A percentile compares a stretch with the other conserved stretches of the same genome.
phyloP scores from a whole-genome alignment of 2,888 invertebrate species.

The Prenolepis imparis region DNA sequence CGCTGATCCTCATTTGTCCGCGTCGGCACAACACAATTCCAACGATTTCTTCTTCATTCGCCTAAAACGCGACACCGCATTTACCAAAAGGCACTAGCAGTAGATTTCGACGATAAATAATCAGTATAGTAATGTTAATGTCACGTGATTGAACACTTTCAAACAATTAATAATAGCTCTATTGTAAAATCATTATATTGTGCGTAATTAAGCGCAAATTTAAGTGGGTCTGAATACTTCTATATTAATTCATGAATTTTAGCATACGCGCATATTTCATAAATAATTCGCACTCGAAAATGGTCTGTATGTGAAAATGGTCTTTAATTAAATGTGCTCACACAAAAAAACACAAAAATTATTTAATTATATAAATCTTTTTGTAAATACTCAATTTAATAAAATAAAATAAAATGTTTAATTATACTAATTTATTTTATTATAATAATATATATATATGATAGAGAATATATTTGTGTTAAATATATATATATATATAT shows the following conservation, averaged over 20 bases:
- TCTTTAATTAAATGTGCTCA: background rate
- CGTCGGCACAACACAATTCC: constrained; percentile 26
- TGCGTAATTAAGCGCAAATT: constrained; percentile 1
- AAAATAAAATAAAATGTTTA: background rate
- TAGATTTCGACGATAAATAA: background rate
- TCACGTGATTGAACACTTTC: background rate
- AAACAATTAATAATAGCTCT: constrained; percentile 10
- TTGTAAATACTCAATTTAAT: background rate
- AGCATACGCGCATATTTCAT: background rate
- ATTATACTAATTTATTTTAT: constrained; percentile 3
- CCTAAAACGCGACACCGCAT: background rate
- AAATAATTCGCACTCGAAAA: background rate
- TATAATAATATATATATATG: background rate
- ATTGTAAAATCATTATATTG: constrained; percentile 9
- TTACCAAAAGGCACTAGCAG: background rate
- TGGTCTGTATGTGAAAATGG: background rate
- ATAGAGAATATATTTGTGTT: background rate
- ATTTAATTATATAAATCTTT: background rate
- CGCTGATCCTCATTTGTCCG: constrained; percentile 46
- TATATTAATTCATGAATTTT: background rate
- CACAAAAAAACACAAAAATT: background rate
- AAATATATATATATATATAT: no score
- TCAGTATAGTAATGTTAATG: constrained; percentile 22
- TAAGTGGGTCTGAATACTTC: background rate
- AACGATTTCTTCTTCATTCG: constrained; percentile 23